Evolutionary conservation across 2,113 vertebrate genomes (phyloP).

Genomic region (Tragelaphus scriptus): DNA sequence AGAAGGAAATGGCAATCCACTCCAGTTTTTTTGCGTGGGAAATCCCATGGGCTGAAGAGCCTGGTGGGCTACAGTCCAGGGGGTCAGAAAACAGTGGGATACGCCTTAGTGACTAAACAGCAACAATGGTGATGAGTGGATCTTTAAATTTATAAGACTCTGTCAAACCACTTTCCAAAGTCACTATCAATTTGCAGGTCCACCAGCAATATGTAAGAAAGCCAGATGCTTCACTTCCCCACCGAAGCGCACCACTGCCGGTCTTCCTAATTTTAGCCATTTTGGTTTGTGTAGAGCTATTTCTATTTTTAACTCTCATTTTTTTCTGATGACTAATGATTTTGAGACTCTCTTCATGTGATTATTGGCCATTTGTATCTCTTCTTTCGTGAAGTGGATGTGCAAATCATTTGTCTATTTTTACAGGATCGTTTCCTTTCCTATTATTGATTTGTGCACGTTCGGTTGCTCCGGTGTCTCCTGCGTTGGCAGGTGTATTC

Average conservation of each 20-base stretch:
- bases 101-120: not conserved
- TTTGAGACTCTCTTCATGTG: not conserved
- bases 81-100: not conserved
- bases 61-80: not conserved
- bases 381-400: not conserved
- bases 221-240: not conserved
- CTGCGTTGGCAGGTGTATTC: accelerated
- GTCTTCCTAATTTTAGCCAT: not conserved
- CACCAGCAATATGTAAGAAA: not conserved
- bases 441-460: not conserved
- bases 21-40: not conserved
- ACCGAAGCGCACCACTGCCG: not conserved
- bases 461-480: accelerated
- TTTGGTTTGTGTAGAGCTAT: not conserved
- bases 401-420: not conserved
- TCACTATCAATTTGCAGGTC: not conserved
- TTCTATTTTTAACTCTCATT: not conserved
- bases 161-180: not conserved
- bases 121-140: not conserved
- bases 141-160: not conserved
- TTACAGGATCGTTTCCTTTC: not conserved
- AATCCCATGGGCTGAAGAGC: not conserved
- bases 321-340: not conserved
- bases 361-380: not conserved
- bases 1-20: not conserved